These are phyloP conservation scores for Notocelia uddmanniana DNA, from an alignment of 2,888 invertebrate genomes.

Conservation along the genomic window DNA sequence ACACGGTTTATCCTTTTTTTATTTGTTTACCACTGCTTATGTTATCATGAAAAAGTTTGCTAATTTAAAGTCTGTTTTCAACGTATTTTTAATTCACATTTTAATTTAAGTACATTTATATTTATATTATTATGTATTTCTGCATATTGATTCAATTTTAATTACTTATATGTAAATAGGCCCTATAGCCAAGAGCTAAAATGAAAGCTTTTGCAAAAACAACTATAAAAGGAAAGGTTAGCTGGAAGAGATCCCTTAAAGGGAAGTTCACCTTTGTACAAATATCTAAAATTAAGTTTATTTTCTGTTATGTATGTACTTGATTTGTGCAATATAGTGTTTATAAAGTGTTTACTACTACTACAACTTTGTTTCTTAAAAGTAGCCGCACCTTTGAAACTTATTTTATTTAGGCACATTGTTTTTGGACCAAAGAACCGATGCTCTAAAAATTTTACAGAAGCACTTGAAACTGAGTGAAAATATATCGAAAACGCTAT, in stretches of 20 bases:
- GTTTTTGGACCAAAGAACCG: neutral
- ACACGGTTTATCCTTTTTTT: slow-evolving; percentile 51
- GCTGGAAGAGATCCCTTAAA: too few relatives aligned
- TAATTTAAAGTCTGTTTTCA: neutral
- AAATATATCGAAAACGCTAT: slow-evolving; percentile 39
- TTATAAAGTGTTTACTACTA: too few relatives aligned
- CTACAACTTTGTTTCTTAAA: neutral
- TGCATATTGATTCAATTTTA: too few relatives aligned
- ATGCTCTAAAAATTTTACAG: slow-evolving; percentile 23
- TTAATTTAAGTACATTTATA: neutral
- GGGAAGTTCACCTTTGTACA: too few relatives aligned
- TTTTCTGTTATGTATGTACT: too few relatives aligned
- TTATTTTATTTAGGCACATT: neutral
- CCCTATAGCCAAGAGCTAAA: too few relatives aligned
- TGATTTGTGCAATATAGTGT: too few relatives aligned
- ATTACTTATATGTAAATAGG: too few relatives aligned
- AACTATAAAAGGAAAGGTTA: too few relatives aligned
- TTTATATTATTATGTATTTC: too few relatives aligned
- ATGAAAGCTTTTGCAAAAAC: too few relatives aligned
- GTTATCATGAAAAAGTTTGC: slow-evolving; percentile 14
- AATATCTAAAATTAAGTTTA: too few relatives aligned
- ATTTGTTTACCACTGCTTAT: slow-evolving; percentile 44
- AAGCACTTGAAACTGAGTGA: slow-evolving; percentile 20
- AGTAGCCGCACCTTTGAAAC: neutral
- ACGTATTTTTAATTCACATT: neutral